These are phyloP conservation scores for Delichon dasypus DNA, from an alignment of 2,797 vertebrate genomes.

Conservation along the genomic window DNA sequence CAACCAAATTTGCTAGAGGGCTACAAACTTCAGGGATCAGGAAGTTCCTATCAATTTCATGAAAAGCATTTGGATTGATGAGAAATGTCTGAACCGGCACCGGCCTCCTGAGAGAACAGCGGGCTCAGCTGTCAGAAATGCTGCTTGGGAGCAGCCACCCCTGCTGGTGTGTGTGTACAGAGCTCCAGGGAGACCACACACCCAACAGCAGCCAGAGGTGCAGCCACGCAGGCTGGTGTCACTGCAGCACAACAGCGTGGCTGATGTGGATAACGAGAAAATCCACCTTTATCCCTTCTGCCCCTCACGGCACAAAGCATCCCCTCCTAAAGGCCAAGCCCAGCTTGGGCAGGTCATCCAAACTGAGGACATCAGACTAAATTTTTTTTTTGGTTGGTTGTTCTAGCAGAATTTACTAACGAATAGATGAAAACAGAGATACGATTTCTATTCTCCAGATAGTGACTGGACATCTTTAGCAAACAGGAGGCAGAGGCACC, in stretches of 20 bases:
- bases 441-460: neutral
- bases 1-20: neutral
- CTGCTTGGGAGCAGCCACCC: neutral
- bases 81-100: neutral
- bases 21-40: neutral
- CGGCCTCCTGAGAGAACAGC: neutral
- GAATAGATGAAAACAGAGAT: neutral
- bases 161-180: rapidly evolving
- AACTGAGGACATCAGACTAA: neutral
- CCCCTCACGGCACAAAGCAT: neutral
- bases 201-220: neutral
- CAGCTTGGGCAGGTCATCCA: neutral
- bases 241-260: rapidly evolving
- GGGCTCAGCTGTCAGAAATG: neutral
- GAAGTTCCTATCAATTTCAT: neutral
- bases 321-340: neutral
- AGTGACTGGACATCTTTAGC: neutral
- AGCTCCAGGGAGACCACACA: neutral
- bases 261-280: neutral
- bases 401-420: neutral
- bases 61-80: neutral
- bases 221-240: neutral
- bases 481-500: neutral
- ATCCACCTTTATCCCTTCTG: neutral
- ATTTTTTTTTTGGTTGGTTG: neutral